Evolutionary conservation across 1,140 invertebrate species (phyloP).

Genomic region (Pectinophora gossypiella): DNA sequence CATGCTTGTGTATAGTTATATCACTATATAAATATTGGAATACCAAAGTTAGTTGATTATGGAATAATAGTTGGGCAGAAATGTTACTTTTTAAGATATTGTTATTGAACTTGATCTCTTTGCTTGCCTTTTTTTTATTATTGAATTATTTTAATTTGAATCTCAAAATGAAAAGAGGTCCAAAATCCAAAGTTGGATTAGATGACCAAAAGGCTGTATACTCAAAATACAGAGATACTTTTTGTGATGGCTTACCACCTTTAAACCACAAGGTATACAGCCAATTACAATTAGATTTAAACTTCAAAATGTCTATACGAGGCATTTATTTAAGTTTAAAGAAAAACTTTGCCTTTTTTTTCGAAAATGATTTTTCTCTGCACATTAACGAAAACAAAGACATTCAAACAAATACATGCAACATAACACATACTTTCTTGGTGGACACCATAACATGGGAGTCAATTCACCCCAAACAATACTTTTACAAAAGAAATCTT

Average conservation of each 20-base stretch:
- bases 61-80: too few species aligned
- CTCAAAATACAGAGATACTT: neutral
- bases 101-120: neutral
- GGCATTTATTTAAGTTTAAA: neutral
- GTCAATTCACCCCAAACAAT: neutral
- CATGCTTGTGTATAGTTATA: too few species aligned
- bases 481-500: conserved; percentile 4
- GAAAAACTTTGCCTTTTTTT: conserved; percentile 1
- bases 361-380: neutral
- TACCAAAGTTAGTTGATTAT: too few species aligned
- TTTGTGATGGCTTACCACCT: neutral
- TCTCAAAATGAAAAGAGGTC: conserved; percentile 2
- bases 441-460: neutral
- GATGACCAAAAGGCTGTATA: conserved; percentile 4
- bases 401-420: neutral
- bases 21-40: too few species aligned
- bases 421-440: neutral
- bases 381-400: neutral
- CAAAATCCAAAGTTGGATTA: neutral
- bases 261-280: neutral
- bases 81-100: neutral
- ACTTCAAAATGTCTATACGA: conserved; percentile 1
- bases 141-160: neutral
- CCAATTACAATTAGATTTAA: neutral
- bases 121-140: neutral